Evolutionary conservation across 2,797 vertebrate species (phyloP).

Genomic region (Squalus acanthias): DNA sequence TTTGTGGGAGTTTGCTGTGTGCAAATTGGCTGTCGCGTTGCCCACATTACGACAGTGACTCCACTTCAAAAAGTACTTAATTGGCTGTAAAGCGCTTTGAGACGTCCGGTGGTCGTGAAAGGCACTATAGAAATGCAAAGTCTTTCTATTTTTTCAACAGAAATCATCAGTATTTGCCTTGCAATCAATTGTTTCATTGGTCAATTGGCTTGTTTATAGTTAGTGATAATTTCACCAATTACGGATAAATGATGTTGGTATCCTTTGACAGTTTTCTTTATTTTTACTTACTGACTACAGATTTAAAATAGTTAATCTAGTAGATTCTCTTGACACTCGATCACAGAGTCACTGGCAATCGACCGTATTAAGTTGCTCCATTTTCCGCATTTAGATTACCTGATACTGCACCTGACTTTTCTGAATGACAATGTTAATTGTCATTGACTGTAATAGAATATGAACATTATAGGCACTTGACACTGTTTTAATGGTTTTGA

Average conservation of each 20-base stretch:
- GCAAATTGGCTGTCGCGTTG: too few species aligned
- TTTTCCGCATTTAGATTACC: constrained; percentile 50
- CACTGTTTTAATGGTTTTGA: constrained; percentile 70
- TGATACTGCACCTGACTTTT: constrained; percentile 70
- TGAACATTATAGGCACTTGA: constrained; percentile 69
- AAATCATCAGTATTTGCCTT: background rate
- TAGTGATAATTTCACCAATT: background rate
- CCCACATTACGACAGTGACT: too few species aligned
- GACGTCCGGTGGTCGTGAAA: too few species aligned
- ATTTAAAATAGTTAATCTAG: background rate
- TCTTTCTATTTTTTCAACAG: background rate
- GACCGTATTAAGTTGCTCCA: constrained; percentile 50
- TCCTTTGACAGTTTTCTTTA: background rate
- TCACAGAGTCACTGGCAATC: constrained; percentile 20
- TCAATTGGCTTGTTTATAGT: background rate
- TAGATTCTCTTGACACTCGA: background rate
- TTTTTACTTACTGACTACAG: background rate
- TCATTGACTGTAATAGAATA: constrained; percentile 79
- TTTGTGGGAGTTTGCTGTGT: too few species aligned
- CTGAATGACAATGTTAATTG: constrained; percentile 76
- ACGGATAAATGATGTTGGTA: background rate
- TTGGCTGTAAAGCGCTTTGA: too few species aligned
- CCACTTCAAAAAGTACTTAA: too few species aligned
- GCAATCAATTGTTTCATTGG: background rate
- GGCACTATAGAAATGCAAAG: too few species aligned